These are phyloP conservation scores for Esox lucius DNA, from an alignment of 2,797 vertebrate species.

Conservation along the genomic window DNA sequence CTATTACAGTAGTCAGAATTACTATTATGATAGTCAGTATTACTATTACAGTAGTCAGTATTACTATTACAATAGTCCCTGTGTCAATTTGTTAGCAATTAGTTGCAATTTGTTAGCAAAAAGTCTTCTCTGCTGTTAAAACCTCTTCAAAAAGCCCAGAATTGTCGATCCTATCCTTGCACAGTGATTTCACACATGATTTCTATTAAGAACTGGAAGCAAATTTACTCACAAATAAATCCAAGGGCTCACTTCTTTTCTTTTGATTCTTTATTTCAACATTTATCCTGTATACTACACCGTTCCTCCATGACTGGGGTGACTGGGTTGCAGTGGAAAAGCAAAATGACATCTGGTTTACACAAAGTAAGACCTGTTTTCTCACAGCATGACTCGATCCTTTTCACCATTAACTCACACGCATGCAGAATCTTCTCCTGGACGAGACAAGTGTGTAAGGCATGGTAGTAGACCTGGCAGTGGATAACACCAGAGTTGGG, in stretches of 20 bases:
- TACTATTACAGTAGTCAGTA: neutral
- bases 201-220: neutral
- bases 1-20: neutral
- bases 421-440: slow-evolving; percentile 67
- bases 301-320: no score
- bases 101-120: neutral
- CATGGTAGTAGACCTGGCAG: slow-evolving; percentile 49
- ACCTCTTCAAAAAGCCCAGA: neutral
- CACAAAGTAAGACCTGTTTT: slow-evolving; percentile 72
- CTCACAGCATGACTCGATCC: slow-evolving; percentile 72
- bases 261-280: slow-evolving; percentile 25
- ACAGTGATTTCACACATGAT: neutral
- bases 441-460: slow-evolving; percentile 60
- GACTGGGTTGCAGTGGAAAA: slow-evolving; percentile 60
- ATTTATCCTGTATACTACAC: slow-evolving; percentile 17
- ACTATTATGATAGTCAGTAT: neutral
- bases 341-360: slow-evolving; percentile 75
- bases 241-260: slow-evolving; percentile 26
- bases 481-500: neutral
- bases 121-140: neutral
- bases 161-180: neutral
- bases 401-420: slow-evolving; percentile 67
- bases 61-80: neutral
- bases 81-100: neutral
- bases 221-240: slow-evolving; percentile 5